Conservation (phyloP, 1,140 invertebrate species). For the Sipha flava region DNA sequence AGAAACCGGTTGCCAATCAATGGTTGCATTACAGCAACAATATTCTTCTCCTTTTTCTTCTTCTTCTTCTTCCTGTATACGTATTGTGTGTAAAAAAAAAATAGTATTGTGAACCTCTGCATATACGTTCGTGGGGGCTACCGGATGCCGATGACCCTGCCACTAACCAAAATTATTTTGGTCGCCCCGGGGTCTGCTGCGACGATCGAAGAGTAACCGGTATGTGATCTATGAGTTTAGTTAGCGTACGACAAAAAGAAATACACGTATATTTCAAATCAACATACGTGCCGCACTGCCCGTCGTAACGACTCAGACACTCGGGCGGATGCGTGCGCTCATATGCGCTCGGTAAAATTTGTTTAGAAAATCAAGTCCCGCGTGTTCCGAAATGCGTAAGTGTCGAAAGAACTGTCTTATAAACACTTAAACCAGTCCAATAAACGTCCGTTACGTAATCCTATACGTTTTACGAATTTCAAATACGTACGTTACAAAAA, state of each 20-base stretch:
- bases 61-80: background rate
- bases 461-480: no score
- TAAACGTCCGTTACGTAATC: no score
- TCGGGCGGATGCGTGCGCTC: no score
- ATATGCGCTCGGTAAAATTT: no score
- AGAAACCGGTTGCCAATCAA: conserved; percentile 27
- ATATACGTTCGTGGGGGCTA: background rate
- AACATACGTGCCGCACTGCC: background rate
- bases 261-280: no score
- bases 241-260: no score
- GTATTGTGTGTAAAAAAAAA: background rate
- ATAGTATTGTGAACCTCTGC: background rate
- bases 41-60: background rate
- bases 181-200: background rate
- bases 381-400: no score
- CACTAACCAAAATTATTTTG: background rate
- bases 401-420: no score
- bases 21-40: background rate
- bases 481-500: no score
- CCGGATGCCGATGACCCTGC: conserved; percentile 18
- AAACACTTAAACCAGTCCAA: no score
- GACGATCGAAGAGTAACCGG: background rate
- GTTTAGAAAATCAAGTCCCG: no score
- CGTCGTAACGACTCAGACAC: no score
- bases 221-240: background rate